These are phyloP conservation scores for Cyclargus thomasi DNA, from an alignment of 1,140 invertebrate genomes.

Conservation along the genomic window DNA sequence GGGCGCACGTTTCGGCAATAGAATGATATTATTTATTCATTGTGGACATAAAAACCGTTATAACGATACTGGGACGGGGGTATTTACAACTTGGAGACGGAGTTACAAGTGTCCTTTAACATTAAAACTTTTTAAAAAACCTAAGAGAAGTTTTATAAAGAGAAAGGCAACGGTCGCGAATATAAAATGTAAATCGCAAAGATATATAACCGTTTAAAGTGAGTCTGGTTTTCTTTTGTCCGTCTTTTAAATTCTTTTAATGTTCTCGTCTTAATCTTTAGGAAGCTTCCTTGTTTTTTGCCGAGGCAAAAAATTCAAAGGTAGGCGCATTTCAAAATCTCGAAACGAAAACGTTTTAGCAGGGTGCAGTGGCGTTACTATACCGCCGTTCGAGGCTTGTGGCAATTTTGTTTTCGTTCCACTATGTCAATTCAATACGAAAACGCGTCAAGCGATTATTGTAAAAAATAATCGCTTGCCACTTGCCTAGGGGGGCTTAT, in stretches of 20 bases:
- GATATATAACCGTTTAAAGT: slow-evolving; percentile 10
- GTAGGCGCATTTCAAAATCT: no score
- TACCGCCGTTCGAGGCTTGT: no score
- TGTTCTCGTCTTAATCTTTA: background rate
- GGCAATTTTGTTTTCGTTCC: no score
- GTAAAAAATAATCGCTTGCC: no score
- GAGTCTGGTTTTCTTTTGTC: background rate
- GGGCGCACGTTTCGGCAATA: background rate
- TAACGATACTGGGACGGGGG: background rate
- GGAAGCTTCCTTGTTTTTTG: background rate
- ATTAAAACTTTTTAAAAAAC: slow-evolving; percentile 4
- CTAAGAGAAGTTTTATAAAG: background rate
- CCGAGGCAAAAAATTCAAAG: background rate
- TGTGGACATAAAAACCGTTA: background rate
- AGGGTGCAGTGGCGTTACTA: no score
- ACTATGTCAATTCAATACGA: no score
- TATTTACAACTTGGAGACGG: slow-evolving; percentile 6
- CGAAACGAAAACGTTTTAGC: no score
- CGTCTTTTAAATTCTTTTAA: background rate
- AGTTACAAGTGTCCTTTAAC: slow-evolving; percentile 8
- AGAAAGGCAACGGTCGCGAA: background rate
- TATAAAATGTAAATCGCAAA: slow-evolving; percentile 3
- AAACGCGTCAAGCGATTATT: no score
- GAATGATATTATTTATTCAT: slow-evolving; percentile 1
- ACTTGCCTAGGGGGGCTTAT: no score